Evolutionary conservation across 2,113 vertebrate genomes (phyloP).

Genomic region (Elgaria multicarinata): DNA sequence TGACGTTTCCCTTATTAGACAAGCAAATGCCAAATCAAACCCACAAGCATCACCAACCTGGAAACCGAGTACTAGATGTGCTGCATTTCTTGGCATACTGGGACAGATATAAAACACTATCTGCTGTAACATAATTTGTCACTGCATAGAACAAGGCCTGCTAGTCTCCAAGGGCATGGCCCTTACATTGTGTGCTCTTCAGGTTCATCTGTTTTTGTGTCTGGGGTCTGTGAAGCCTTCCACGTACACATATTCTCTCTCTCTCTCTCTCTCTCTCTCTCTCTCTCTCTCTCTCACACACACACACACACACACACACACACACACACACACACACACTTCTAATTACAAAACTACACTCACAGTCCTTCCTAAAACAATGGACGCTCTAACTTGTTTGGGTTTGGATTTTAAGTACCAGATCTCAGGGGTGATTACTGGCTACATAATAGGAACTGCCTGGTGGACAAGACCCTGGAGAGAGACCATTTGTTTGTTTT

Average conservation of each 20-base stretch:
- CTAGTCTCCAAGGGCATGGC: not conserved
- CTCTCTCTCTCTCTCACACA: too few species aligned
- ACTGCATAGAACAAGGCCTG: not conserved
- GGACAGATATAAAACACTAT: not conserved
- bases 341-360: not conserved
- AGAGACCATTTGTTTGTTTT: constrained; percentile 12
- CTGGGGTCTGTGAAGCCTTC: not conserved
- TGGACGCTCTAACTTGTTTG: not conserved
- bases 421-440: not conserved
- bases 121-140: not conserved
- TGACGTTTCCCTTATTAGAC: not conserved
- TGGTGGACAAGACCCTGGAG: not conserved
- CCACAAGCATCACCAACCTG: not conserved
- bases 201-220: not conserved
- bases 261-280: too few species aligned
- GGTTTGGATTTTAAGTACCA: constrained; percentile 4
- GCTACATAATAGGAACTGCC: not conserved
- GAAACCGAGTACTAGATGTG: not conserved
- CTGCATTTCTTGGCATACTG: not conserved
- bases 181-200: not conserved
- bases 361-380: not conserved
- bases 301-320: too few species aligned
- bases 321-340: not conserved
- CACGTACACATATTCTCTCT: not conserved
- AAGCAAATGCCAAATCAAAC: not conserved